A percentile compares a stretch with the other conserved stretches of the same genome.
Evolutionary conservation across 1,140 invertebrate species (phyloP).

Genomic region (Akabosia matsudoensis): DNA sequence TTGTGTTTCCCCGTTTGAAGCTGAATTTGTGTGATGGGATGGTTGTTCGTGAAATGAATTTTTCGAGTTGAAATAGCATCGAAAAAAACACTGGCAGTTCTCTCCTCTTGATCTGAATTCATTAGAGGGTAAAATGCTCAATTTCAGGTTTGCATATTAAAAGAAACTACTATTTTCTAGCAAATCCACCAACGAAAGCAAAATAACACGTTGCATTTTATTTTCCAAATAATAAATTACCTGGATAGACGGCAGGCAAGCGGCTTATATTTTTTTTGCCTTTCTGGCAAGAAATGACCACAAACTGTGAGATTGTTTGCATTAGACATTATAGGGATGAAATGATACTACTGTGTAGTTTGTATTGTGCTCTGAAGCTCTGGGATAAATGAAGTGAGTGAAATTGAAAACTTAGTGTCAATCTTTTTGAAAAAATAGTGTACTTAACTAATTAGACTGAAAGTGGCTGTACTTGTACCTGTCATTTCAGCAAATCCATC

Average conservation of each 20-base stretch:
- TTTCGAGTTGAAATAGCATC: too few relatives aligned
- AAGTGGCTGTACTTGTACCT: constrained; percentile 21
- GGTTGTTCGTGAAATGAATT: too few relatives aligned
- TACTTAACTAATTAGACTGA: constrained; percentile 14
- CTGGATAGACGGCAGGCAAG: not conserved
- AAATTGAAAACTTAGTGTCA: not conserved
- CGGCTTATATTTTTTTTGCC: not conserved
- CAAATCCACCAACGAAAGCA: not conserved
- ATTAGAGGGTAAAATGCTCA: too few relatives aligned
- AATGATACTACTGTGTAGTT: too few relatives aligned
- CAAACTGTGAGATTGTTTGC: constrained; percentile 1
- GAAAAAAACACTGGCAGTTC: too few relatives aligned
- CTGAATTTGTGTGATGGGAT: too few relatives aligned
- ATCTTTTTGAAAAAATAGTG: constrained; percentile 2
- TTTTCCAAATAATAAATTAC: not conserved
- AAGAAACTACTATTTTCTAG: not conserved
- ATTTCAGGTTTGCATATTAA: too few relatives aligned
- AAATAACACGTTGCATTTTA: not conserved
- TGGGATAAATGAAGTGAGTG: not conserved
- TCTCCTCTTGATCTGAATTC: too few relatives aligned
- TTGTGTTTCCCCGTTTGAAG: too few relatives aligned
- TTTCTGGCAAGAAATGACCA: not conserved
- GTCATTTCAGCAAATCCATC: constrained; percentile 1
- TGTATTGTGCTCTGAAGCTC: too few relatives aligned
- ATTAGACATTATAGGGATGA: too few relatives aligned